Base-by-base conservation (phyloP, 2,888 invertebrate species). In the Dryocosmus kuriphilus region DNA sequence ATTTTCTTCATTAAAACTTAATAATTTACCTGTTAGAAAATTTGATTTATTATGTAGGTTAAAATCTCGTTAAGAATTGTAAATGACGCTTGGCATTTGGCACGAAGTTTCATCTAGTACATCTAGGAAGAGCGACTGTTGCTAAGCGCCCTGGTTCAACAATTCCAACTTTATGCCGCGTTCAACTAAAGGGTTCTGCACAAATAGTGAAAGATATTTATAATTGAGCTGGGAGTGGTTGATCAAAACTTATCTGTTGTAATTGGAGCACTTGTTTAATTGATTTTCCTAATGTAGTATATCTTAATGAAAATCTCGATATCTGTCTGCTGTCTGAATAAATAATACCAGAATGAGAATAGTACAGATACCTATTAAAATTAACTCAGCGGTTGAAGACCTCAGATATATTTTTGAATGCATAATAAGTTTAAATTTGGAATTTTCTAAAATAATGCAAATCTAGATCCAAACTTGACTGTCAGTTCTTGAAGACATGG, bases 41-140 rank as follows among this genome's bases (percentile, higher is more conserved):
- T 22, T 1, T 32, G 24, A 65, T 65, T 65, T 24, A 65, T 38
- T 65, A 38, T 65, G 14, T 38, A 2, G 16, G 41, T 65, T 65
- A 65, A 41, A 65, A 41, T 65, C 65, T 41, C 65, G 38, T 65
- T 65, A 24, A 65, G 38, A 65, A 41, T 65, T 24, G 38, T 65
- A 65, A 65, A 41, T 38, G 65, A 41, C 41, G 65, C 65, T 65
- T 65, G 65, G 24, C 65, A 41, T 14, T 65, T 65, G 63, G 65
- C 65, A 38, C 22, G 24, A 65, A 65, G 65, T 65, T 65, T 41
- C 14, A 65, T 65, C n/a, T n/a, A 38, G 38, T 65, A 32, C 32
- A 41, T 32, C 32, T 7, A 32, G 32, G 4, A 5, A 7, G 16
- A 41, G 11, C 27, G 24, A 41, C 67, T 67, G 67, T 46, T 67